A percentile compares a stretch with the other conserved stretches of the same genome.
Conservation (phyloP, 2,113 vertebrate species). For the Gallinago paraguaiae region DNA sequence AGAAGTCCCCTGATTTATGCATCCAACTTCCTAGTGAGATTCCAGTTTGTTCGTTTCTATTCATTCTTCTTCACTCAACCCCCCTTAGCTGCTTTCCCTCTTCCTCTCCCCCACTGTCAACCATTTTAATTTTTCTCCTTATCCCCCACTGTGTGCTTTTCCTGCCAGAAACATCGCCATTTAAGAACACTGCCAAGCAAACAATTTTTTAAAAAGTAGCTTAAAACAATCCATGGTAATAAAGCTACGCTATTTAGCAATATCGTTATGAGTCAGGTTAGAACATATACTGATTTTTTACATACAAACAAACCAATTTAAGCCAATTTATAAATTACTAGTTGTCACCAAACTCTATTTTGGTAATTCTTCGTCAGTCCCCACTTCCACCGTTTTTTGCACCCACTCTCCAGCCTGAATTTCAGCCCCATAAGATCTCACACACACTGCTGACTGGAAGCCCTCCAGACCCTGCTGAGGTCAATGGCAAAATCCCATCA, state of each 20-base stretch:
- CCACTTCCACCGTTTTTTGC: not conserved
- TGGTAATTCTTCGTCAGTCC: not conserved
- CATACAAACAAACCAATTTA: not conserved
- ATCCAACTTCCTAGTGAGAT: not conserved
- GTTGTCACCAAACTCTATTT: not conserved
- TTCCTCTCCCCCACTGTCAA: conserved; percentile 25
- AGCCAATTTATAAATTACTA: not conserved
- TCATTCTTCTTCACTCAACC: conserved; percentile 1
- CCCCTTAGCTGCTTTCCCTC: not conserved
- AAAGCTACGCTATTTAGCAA: not conserved
- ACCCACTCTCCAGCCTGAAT: not conserved
- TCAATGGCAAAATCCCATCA: not conserved
- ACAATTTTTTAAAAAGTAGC: not conserved
- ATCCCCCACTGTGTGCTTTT: not conserved
- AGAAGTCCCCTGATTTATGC: not conserved
- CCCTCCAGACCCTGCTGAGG: not conserved
- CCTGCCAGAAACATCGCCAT: not conserved
- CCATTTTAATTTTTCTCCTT: not conserved
- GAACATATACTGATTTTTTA: not conserved
- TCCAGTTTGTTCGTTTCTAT: not conserved
- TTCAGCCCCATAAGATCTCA: not conserved
- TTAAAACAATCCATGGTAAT: not conserved
- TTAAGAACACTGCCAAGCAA: not conserved
- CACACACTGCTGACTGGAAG: not conserved
- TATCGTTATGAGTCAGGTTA: not conserved